Conservation (phyloP, 2,888 invertebrate species). For the Polyommatus iphigenia region DNA sequence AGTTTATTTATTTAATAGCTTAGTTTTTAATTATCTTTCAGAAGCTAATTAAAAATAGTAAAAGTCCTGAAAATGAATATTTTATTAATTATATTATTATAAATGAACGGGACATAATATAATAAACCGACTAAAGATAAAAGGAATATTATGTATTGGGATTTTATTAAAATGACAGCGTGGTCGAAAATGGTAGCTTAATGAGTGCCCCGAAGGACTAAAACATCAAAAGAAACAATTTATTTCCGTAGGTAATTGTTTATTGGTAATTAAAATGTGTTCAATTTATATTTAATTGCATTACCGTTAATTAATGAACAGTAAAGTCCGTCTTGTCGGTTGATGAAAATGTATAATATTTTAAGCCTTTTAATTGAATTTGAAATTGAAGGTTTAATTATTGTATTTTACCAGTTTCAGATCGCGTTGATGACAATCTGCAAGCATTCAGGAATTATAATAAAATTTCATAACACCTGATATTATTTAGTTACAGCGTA, state of each 20-base stretch:
- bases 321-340: slow-evolving; percentile 3
- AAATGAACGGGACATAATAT: too few species aligned
- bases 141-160: background rate
- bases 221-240: background rate
- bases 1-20: too few species aligned
- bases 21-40: too few species aligned
- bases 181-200: background rate
- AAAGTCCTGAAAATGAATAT: too few species aligned
- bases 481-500: background rate
- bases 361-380: slow-evolving; percentile 15
- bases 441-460: background rate
- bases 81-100: too few species aligned
- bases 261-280: background rate
- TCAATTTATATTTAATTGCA: background rate
- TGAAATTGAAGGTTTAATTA: slow-evolving; percentile 29
- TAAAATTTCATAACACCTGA: background rate
- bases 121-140: background rate
- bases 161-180: background rate
- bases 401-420: slow-evolving; percentile 1
- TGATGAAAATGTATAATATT: slow-evolving; percentile 11
- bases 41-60: too few species aligned
- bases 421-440: background rate
- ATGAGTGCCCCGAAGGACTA: background rate
- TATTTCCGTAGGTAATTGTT: background rate
- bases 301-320: background rate